Evolutionary conservation across 2,888 invertebrate genomes (phyloP), one percentile per base, ranked within the genome.

Genomic region (Ectemnius cavifrons): DNA sequence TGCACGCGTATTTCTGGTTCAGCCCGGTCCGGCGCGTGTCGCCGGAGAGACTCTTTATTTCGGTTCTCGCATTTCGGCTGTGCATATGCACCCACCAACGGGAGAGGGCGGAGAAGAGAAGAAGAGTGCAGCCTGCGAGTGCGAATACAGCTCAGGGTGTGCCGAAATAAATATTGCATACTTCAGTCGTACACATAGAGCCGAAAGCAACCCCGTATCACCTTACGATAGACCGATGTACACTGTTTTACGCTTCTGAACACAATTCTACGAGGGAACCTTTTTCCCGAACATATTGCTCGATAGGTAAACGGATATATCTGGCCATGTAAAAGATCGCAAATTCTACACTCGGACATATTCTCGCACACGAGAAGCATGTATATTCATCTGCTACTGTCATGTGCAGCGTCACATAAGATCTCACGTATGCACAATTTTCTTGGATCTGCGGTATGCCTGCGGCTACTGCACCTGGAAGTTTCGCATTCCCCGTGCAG

Each of bases 1-100:
- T 81, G 70, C 81, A 75, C 78, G 76, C 78, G 82, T 84, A 85
- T 86, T 85, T 86, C 83, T 85, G 86, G 84, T 82, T 71, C 76
- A 67, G 75, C 80, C 72, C 77, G 80, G 76, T 72, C 66, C 76
- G 37, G 73, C 76, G 82, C 82, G 84, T 80, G 79, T 80, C 80
- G 77, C 73, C 80, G 82, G 75, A 83, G 75, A 83, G 37, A 37
- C 79, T 79, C 82, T 84, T 84, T 84, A 84, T 82, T 84, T 84
- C 77, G 75, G 84, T 83, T 84, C 84, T 84, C 84, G 84, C 84
- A 78, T 84, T 84, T 84, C 81, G 79, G 64, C 75, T 75, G 37
- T 37, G 66, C 75, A 66, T 69, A 68, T 69, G 68, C 68, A 58
- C 52, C 6, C 6, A 37, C 6, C 3, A 37, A 8, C 5, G 56